Evolutionary conservation across 2,113 vertebrate genomes (phyloP).

Genomic region (Microtus ochrogaster): DNA sequence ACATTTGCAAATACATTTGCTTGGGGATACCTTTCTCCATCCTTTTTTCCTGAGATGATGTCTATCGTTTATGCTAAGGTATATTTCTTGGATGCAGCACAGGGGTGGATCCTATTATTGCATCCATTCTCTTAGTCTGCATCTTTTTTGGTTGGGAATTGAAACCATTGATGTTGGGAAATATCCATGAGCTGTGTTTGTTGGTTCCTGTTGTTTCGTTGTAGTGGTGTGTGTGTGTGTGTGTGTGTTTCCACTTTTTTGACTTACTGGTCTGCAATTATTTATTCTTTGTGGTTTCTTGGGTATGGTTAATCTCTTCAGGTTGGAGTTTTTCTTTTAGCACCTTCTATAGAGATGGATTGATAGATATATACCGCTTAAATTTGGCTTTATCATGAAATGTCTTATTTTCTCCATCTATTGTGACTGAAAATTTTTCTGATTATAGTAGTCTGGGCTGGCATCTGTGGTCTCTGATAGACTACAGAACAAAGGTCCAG

Average conservation of each 20-base stretch:
- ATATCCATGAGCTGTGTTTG: neutral
- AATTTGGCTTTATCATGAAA: neutral
- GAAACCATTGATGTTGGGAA: neutral
- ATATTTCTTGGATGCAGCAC: neutral
- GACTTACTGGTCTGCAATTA: neutral
- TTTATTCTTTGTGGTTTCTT: neutral
- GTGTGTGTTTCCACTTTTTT: neutral
- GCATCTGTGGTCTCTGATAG: neutral
- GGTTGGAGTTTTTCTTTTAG: neutral
- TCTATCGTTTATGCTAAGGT: neutral
- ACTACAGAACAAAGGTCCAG: neutral
- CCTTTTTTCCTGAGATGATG: neutral
- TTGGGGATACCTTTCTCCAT: neutral
- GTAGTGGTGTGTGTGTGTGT: neutral
- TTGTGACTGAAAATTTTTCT: neutral
- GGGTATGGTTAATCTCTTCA: neutral
- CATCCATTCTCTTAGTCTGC: neutral
- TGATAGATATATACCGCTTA: neutral
- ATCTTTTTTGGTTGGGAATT: neutral
- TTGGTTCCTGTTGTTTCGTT: neutral
- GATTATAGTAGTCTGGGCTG: neutral
- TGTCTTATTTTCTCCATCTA: neutral
- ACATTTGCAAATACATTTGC: neutral
- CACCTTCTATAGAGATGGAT: neutral
- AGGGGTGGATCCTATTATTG: neutral